phyloP scores from a whole-genome alignment of 2,113 vertebrate species.

The Paedocypris sp. region DNA sequence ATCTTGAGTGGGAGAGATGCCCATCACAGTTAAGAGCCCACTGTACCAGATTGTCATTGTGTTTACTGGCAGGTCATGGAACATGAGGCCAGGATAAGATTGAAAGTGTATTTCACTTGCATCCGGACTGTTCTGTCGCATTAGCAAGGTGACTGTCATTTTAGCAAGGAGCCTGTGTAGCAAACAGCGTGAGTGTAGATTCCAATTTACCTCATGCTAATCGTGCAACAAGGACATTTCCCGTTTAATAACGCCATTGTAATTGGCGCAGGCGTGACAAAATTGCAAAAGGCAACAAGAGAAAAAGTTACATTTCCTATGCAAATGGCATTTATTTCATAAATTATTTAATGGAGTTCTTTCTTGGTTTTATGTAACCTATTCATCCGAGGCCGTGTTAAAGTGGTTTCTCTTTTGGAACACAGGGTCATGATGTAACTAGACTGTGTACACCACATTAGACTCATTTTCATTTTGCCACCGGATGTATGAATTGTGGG shows the following conservation, averaged over 20 bases:
- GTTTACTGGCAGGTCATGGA: conserved; percentile 3
- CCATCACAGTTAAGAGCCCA: background rate
- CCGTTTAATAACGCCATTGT: background rate
- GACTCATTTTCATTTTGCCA: background rate
- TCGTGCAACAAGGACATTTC: conserved; percentile 3
- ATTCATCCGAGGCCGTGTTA: background rate
- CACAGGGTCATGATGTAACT: background rate
- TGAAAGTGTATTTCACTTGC: background rate
- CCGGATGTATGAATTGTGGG: conserved; percentile 17
- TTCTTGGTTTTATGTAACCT: too few species aligned
- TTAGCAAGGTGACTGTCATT: conserved; percentile 6
- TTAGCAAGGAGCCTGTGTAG: background rate
- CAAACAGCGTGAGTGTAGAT: background rate
- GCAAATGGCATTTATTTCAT: too few species aligned
- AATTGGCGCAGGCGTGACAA: too few species aligned
- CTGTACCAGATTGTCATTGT: conserved; percentile 10
- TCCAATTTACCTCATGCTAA: conserved; percentile 3
- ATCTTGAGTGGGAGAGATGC: conserved; percentile 5
- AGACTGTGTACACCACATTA: background rate
- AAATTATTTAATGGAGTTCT: too few species aligned
- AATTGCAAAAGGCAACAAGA: too few species aligned
- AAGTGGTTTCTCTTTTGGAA: background rate
- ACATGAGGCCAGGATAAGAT: background rate
- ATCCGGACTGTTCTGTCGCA: background rate
- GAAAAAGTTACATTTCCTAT: too few species aligned